These are phyloP conservation scores for Phyllopteryx taeniolatus DNA, from an alignment of 2,113 vertebrate species.

Conservation along the genomic window DNA sequence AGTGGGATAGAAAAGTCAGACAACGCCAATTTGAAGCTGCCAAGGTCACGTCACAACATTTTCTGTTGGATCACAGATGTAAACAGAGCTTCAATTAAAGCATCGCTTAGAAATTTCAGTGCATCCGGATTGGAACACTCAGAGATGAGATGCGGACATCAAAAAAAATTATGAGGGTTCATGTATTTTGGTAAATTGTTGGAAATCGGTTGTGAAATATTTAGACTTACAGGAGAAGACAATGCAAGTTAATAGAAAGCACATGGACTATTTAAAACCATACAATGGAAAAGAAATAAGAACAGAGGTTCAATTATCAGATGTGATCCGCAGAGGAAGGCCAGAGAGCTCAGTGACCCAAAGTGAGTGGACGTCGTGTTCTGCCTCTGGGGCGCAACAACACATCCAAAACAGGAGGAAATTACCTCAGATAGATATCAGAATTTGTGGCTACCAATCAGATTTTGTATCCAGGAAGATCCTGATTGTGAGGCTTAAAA, in stretches of 20 bases:
- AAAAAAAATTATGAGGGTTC: too few relatives aligned
- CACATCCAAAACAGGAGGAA: constrained; percentile 16
- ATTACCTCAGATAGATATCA: constrained; percentile 6
- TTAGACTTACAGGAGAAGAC: not conserved
- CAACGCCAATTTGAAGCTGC: too few relatives aligned
- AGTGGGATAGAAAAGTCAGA: too few relatives aligned
- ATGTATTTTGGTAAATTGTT: not conserved
- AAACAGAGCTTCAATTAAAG: too few relatives aligned
- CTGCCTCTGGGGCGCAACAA: constrained; percentile 4
- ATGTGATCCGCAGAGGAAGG: constrained; percentile 7
- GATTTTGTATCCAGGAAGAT: not conserved
- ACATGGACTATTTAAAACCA: not conserved
- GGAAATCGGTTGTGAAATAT: not conserved
- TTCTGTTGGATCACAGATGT: too few relatives aligned
- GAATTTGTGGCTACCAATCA: constrained; percentile 13
- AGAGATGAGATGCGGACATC: too few relatives aligned
- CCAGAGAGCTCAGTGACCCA: constrained; percentile 22
- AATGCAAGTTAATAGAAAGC: not conserved
- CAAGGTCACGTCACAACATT: too few relatives aligned
- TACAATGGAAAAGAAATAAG: constrained; percentile 5
- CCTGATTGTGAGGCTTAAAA: not conserved
- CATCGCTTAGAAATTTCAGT: constrained; percentile 1
- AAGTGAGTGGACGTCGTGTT: constrained; percentile 19
- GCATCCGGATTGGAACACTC: not conserved
- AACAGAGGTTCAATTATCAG: constrained; percentile 23